phyloP scores from a whole-genome alignment of 2,888 invertebrate genomes.

The Caenorhabditis becei region DNA sequence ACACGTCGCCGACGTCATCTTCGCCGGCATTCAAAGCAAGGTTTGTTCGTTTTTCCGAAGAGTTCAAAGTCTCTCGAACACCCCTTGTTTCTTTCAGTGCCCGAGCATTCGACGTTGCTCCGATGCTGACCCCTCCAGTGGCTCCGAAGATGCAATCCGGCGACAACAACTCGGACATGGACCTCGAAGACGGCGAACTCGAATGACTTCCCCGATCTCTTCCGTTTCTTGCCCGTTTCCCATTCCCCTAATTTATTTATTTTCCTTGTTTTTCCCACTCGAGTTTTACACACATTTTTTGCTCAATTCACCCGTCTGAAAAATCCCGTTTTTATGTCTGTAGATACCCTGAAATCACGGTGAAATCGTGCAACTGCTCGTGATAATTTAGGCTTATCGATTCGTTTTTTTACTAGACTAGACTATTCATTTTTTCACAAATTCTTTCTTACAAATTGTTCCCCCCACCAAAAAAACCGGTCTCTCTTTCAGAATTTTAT shows the following conservation, averaged over 20 bases:
- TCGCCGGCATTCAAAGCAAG: conserved; percentile 4
- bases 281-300: background rate
- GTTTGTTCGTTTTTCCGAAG: background rate
- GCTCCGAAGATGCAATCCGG: conserved; percentile 21
- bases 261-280: background rate
- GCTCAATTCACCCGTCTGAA: background rate
- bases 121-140: conserved; percentile 46
- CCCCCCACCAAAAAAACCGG: too few species aligned
- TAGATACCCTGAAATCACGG: background rate
- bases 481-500: too few species aligned
- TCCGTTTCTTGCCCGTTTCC: background rate
- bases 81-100: conserved; percentile 14
- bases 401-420: background rate
- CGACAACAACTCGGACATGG: conserved; percentile 56
- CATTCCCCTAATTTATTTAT: conserved; percentile 1
- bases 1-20: background rate
- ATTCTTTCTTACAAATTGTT: too few species aligned
- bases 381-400: background rate
- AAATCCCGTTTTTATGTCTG: background rate
- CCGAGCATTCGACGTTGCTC: conserved; percentile 40
- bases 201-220: conserved; percentile 22
- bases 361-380: background rate
- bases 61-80: too few species aligned
- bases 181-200: conserved; percentile 60
- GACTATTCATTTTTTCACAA: background rate